Evolutionary conservation across 2,888 invertebrate species (phyloP).

Genomic region (Reticulitermes lucifugus): DNA sequence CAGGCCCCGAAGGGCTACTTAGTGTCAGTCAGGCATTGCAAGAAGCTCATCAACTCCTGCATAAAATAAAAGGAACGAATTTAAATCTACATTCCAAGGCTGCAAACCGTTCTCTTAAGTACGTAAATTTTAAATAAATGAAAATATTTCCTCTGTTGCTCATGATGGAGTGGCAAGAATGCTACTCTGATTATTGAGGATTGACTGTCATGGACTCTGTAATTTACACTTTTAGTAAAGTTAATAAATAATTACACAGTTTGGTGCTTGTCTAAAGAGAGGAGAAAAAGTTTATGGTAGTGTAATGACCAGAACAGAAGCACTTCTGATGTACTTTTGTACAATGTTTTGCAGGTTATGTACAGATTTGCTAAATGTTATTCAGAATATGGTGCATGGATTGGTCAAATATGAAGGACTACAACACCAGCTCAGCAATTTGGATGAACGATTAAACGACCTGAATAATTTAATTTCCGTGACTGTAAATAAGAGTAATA

Average conservation of each 20-base stretch:
- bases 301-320: no score
- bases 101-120: constrained; percentile 50
- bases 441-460: not conserved
- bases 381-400: constrained; percentile 22
- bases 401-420: constrained; percentile 35
- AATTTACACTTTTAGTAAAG: no score
- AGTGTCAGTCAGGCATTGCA: constrained; percentile 59
- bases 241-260: no score
- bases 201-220: no score
- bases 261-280: no score
- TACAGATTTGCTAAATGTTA: constrained; percentile 37
- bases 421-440: not conserved
- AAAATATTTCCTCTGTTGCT: no score
- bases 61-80: constrained; percentile 59
- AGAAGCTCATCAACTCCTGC: constrained; percentile 61
- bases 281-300: no score
- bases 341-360: constrained; percentile 35
- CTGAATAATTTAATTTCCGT: constrained; percentile 10
- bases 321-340: no score
- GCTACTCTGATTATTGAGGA: no score
- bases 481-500: not conserved
- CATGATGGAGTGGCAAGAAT: no score
- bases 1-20: constrained; percentile 55
- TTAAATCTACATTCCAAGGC: constrained; percentile 55
- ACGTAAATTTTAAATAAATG: constrained; percentile 1